Percentiles rank a stretch among this genome's conserved stretches.
Evolutionary conservation across 2,888 invertebrate species (phyloP).

Genomic region (Molanna angustata): DNA sequence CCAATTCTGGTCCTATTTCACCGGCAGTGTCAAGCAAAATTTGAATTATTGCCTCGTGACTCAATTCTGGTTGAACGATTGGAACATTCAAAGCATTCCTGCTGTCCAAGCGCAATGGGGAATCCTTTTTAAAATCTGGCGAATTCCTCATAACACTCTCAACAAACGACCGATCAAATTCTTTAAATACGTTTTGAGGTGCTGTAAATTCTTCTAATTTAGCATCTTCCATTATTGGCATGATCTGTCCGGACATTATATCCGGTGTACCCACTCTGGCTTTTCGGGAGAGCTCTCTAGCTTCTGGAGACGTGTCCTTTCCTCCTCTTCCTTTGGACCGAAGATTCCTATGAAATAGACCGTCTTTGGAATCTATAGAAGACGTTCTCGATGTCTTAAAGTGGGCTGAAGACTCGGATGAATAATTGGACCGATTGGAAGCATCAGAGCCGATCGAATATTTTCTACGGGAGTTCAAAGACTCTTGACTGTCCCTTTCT

Average conservation of each 20-base stretch:
- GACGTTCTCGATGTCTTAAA: slow-evolving; percentile 25
- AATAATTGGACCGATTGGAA: slow-evolving; percentile 17
- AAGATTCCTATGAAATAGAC: slow-evolving; percentile 7
- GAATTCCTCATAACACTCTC: neutral
- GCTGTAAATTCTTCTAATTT: slow-evolving; percentile 1
- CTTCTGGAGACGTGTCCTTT: slow-evolving; percentile 23
- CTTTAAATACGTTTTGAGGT: too few relatives aligned
- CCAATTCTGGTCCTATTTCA: slow-evolving; percentile 41
- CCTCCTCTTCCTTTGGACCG: slow-evolving; percentile 19
- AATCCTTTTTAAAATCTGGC: neutral
- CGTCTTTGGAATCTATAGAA: slow-evolving; percentile 26
- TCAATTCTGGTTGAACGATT: neutral
- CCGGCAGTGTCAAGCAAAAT: slow-evolving; percentile 25
- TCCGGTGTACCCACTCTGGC: slow-evolving; percentile 17
- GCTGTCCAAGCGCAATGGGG: neutral
- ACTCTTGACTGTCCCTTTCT: slow-evolving; percentile 4
- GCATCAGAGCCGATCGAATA: slow-evolving; percentile 11
- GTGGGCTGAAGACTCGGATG: slow-evolving; percentile 10
- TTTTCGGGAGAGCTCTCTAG: slow-evolving; percentile 23
- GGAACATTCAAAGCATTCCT: neutral
- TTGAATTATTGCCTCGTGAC: slow-evolving; percentile 22
- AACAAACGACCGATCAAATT: neutral
- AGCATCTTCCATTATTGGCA: slow-evolving; percentile 3
- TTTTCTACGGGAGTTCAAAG: slow-evolving; percentile 7
- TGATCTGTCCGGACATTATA: neutral